phyloP scores from a whole-genome alignment of 2,888 invertebrate genomes.

The Esperia sulphurella region DNA sequence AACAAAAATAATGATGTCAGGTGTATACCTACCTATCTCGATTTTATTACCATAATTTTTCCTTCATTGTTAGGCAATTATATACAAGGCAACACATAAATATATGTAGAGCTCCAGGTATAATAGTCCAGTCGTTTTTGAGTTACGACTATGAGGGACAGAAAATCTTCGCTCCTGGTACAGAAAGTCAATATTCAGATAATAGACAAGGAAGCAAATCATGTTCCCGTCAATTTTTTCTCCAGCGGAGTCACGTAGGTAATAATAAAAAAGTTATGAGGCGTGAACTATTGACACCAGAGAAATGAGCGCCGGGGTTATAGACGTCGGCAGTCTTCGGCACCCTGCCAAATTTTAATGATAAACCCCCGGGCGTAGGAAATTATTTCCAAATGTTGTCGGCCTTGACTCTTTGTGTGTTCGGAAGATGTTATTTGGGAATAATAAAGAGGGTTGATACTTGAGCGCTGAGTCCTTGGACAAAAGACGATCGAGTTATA shows the following conservation, averaged over 20 bases:
- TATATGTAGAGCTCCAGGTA: too few relatives aligned
- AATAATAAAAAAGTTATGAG: conserved; percentile 31
- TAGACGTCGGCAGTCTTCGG: conserved; percentile 24
- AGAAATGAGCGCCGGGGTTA: conserved; percentile 28
- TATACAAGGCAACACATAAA: too few relatives aligned
- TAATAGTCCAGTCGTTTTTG: too few relatives aligned
- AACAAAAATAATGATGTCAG: too few relatives aligned
- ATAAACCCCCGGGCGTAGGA: conserved; percentile 15
- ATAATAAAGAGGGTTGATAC: not conserved
- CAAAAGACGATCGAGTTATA: too few relatives aligned
- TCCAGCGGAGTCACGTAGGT: conserved; percentile 27
- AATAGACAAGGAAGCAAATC: conserved; percentile 5
- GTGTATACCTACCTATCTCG: too few relatives aligned
- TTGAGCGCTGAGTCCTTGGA: too few relatives aligned
- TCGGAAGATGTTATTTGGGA: not conserved
- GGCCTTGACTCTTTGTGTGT: conserved; percentile 24
- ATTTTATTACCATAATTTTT: too few relatives aligned
- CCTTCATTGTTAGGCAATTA: too few relatives aligned
- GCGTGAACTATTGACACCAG: conserved; percentile 41
- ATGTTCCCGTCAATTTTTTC: conserved; percentile 9
- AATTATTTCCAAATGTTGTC: conserved; percentile 38
- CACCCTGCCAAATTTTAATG: conserved; percentile 45
- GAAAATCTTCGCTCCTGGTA: too few relatives aligned
- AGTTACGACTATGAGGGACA: too few relatives aligned
- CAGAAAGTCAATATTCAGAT: not conserved